Percentiles rank a stretch among this genome's conserved stretches.
These are phyloP conservation scores for Fragum whitleyi DNA, from an alignment of 2,888 invertebrate species.

Conservation along the genomic window DNA sequence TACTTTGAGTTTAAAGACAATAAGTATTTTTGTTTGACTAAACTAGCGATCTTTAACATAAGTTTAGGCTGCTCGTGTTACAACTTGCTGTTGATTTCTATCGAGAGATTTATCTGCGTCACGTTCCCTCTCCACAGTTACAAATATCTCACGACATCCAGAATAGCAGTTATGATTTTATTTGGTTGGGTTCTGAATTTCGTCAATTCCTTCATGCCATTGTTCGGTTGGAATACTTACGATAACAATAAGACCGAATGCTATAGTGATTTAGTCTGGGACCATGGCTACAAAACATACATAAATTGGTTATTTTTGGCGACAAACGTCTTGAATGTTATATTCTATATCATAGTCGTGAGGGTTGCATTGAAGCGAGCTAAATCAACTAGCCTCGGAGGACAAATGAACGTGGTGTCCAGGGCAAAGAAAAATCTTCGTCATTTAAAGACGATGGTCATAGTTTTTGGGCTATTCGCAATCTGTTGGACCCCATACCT, in stretches of 20 bases:
- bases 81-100: conserved; percentile 41
- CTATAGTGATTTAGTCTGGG: conserved; percentile 12
- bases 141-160: conserved; percentile 20
- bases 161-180: conserved; percentile 13
- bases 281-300: conserved; percentile 16
- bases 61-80: conserved; percentile 43
- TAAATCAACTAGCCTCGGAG: background rate
- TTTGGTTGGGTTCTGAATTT: conserved; percentile 32
- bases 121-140: conserved; percentile 13
- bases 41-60: conserved; percentile 28
- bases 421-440: conserved; percentile 29
- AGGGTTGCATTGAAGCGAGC: conserved; percentile 34
- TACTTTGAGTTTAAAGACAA: conserved; percentile 13
- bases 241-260: conserved; percentile 9
- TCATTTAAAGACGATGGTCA: conserved; percentile 37
- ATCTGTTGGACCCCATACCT: conserved; percentile 47
- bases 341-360: conserved; percentile 27
- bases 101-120: conserved; percentile 39
- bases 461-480: conserved; percentile 37
- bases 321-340: conserved; percentile 17
- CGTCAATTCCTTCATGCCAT: conserved; percentile 8
- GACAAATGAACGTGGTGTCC: background rate
- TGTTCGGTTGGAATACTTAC: conserved; percentile 31
- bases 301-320: conserved; percentile 16
- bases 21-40: conserved; percentile 29